These are phyloP conservation scores for Reticulitermes speratus DNA, from an alignment of 1,140 invertebrate genomes.

Conservation along the genomic window DNA sequence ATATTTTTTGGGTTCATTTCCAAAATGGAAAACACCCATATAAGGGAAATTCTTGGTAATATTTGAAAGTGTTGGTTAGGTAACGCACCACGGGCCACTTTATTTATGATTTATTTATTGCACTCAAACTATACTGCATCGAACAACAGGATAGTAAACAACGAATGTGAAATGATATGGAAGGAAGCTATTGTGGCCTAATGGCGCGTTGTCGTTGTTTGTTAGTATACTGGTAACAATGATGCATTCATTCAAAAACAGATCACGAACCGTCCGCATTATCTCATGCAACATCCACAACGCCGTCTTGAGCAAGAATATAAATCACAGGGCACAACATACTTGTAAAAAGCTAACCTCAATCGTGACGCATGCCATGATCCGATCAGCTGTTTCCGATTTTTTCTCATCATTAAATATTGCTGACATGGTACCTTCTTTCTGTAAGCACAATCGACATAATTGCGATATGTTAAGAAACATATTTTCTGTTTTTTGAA, in stretches of 20 bases:
- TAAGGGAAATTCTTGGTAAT: not conserved
- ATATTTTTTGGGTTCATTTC: no score
- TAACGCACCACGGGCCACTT: not conserved
- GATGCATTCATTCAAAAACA: no score
- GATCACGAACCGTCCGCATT: no score
- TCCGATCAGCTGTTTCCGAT: not conserved
- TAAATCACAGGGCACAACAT: not conserved
- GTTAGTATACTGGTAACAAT: no score
- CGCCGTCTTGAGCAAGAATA: not conserved
- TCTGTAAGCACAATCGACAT: not conserved
- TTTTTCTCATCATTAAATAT: slow-evolving; percentile 7
- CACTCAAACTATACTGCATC: no score
- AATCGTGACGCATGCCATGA: not conserved
- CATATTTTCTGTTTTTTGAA: not conserved
- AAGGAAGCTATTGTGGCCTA: no score
- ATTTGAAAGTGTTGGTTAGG: not conserved
- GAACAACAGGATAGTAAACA: no score
- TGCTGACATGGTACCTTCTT: not conserved
- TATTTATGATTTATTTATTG: no score
- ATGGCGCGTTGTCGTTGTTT: no score
- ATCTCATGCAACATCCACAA: not conserved
- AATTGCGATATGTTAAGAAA: not conserved
- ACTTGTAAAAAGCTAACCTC: not conserved
- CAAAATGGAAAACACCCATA: not conserved
- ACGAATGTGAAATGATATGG: no score